Conservation (phyloP, 2,797 vertebrate species). For the Huso huso region DNA sequence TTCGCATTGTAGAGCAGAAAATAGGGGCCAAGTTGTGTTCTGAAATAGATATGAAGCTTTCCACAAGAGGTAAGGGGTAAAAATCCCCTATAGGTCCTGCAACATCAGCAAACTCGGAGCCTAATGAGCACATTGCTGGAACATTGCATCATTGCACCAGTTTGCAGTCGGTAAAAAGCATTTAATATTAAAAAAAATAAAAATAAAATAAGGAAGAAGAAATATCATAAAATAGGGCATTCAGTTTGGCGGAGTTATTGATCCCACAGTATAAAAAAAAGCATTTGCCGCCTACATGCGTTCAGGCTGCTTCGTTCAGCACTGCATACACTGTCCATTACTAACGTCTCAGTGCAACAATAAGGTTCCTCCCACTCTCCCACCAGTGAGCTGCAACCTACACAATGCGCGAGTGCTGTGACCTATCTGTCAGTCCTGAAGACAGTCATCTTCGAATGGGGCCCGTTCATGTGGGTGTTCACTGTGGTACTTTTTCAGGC, state of each 20-base stretch:
- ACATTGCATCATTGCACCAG: too few species aligned
- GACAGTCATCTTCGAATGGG: constrained; percentile 27
- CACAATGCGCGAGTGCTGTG: constrained; percentile 53
- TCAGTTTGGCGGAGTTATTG: neutral
- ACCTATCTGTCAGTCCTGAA: constrained; percentile 46
- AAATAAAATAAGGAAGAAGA: too few species aligned
- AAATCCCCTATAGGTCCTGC: too few species aligned
- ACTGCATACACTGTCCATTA: constrained; percentile 6
- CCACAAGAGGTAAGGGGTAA: too few species aligned
- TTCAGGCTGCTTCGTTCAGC: constrained; percentile 1
- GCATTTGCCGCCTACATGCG: neutral
- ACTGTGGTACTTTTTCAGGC: constrained; percentile 30
- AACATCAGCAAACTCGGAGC: too few species aligned
- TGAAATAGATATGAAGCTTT: too few species aligned
- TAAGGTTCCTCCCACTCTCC: constrained; percentile 43
- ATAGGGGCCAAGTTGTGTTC: too few species aligned
- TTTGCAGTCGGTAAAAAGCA: too few species aligned
- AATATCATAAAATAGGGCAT: neutral
- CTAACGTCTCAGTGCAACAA: constrained; percentile 12
- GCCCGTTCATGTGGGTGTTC: constrained; percentile 41
- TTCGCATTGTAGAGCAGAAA: too few species aligned
- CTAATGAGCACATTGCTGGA: too few species aligned
- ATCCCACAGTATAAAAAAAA: neutral
- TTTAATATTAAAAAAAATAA: too few species aligned
- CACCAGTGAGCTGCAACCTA: constrained; percentile 52